Base-by-base conservation (phyloP, 2,888 invertebrate species). In the Galerucella calmariensis region DNA sequence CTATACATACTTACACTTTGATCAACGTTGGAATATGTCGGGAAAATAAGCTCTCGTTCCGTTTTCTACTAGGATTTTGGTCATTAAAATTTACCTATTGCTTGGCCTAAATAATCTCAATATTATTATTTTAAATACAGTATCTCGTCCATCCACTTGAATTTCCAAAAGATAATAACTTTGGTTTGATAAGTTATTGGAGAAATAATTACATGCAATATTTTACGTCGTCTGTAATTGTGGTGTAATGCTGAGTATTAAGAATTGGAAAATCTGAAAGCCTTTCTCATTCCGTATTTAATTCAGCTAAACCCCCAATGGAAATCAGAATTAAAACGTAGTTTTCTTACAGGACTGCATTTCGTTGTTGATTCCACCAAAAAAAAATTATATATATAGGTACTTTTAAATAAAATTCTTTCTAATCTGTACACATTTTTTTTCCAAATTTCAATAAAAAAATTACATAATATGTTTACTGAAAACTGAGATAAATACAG, bases 261-360 rank as follows among this genome's bases (percentile, higher is more conserved):
- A 83, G 84, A 85, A 85, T 86, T 85, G 84, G 85, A 87, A 87
- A 87, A 87, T 86, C 85, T 81, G 80, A 84, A 86, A 86, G 86
- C 86, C 85, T 86, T 86, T 86, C 86, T 86, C 86, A 83, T 86
- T 85, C 83, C 85, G 83, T 83, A 83, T 85, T 87, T 86, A 86
- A 86, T 86, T 86, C 86, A 82, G 83, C 81, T 83, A 85, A 86
- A 85, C 85, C 87, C 87, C 86, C 87, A 84, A 84, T 84, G 86
- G 87, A 87, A 87, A 87, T 87, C 86, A 87, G 85, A 87, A 87
- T 87, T 87, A 87, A 87, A 87, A 87, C 86, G 86, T 85, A 85
- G 85, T 86, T 86, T 86, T 85, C 85, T 85, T 84, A 83, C 80
- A 82, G 82, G 81, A 80, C 81, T 76, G 77, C 73, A 66, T 53